Conservation (phyloP, 2,888 invertebrate genomes). For the Punctoribates punctum region DNA sequence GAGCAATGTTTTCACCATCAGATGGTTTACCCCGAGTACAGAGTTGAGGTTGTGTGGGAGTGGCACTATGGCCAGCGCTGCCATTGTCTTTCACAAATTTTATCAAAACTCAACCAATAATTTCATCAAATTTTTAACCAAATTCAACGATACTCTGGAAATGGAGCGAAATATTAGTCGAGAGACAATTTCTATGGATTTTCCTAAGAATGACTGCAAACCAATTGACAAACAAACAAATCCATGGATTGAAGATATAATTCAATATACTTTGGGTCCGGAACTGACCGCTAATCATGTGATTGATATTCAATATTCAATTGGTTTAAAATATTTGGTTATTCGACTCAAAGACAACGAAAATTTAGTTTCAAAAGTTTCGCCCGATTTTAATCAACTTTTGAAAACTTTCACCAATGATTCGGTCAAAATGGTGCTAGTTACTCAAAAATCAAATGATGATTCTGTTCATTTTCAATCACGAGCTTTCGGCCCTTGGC, state of each 20-base stretch:
- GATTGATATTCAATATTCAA: conserved; percentile 49
- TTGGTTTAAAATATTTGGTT: conserved; percentile 50
- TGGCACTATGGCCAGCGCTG: conserved; percentile 59
- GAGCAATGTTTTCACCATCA: conserved; percentile 49
- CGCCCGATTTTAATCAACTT: conserved; percentile 45
- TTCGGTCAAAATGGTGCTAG: conserved; percentile 50
- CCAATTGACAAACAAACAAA: conserved; percentile 45
- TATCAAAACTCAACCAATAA: neutral
- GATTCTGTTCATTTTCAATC: conserved; percentile 53
- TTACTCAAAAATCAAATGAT: conserved; percentile 50
- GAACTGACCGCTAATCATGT: conserved; percentile 45
- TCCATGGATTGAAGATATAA: conserved; percentile 45
- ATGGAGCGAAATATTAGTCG: conserved; percentile 40
- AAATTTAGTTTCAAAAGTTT: conserved; percentile 47
- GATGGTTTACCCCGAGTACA: conserved; percentile 60
- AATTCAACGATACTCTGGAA: conserved; percentile 38
- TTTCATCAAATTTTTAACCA: conserved; percentile 9
- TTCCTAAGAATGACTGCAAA: conserved; percentile 53
- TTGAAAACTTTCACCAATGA: conserved; percentile 44
- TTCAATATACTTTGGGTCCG: neutral
- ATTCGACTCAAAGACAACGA: conserved; percentile 48
- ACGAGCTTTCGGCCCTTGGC: conserved; percentile 57
- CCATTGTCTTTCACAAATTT: conserved; percentile 54
- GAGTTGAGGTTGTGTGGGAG: conserved; percentile 60
- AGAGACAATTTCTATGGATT: conserved; percentile 52